phyloP scores from a whole-genome alignment of 2,113 vertebrate genomes.

The Atherinomorus stipes region DNA sequence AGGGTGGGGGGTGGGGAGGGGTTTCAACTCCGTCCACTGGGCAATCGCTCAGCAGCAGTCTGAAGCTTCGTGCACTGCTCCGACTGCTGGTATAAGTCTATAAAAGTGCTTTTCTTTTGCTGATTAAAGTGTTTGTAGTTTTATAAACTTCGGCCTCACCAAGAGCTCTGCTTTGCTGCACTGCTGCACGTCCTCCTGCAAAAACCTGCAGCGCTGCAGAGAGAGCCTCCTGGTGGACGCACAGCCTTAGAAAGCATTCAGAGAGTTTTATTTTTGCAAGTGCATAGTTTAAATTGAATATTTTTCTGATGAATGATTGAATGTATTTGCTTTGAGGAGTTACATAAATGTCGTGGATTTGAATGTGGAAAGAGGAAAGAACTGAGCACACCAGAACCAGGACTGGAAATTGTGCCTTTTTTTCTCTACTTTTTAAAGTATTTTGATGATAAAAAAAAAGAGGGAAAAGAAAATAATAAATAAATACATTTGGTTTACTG shows the following conservation, averaged over 20 bases:
- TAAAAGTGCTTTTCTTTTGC: slow-evolving; percentile 22
- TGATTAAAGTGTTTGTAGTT: slow-evolving; percentile 42
- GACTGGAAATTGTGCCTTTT: no score
- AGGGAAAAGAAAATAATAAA: no score
- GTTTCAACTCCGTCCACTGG: slow-evolving; percentile 30
- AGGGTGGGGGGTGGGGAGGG: no score
- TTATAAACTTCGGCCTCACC: slow-evolving; percentile 26
- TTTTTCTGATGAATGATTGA: slow-evolving; percentile 70
- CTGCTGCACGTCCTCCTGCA: slow-evolving; percentile 18
- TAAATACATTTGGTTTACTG: neutral
- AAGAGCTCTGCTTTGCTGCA: slow-evolving; percentile 19
- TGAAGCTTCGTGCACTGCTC: neutral
- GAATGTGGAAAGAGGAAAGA: slow-evolving; percentile 56
- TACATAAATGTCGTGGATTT: slow-evolving; percentile 23
- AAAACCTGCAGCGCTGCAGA: slow-evolving; percentile 6
- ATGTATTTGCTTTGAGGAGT: slow-evolving; percentile 65
- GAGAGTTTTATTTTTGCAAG: slow-evolving; percentile 71
- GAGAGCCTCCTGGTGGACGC: slow-evolving; percentile 33
- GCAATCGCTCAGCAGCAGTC: neutral
- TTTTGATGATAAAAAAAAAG: no score
- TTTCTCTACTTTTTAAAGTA: no score
- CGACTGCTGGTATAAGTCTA: neutral
- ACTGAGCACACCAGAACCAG: slow-evolving; percentile 9
- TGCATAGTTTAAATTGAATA: slow-evolving; percentile 57
- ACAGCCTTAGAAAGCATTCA: slow-evolving; percentile 56